Conservation (phyloP, 53 echinoderm and acorn worm genomes). For the Astropecten irregularis region DNA sequence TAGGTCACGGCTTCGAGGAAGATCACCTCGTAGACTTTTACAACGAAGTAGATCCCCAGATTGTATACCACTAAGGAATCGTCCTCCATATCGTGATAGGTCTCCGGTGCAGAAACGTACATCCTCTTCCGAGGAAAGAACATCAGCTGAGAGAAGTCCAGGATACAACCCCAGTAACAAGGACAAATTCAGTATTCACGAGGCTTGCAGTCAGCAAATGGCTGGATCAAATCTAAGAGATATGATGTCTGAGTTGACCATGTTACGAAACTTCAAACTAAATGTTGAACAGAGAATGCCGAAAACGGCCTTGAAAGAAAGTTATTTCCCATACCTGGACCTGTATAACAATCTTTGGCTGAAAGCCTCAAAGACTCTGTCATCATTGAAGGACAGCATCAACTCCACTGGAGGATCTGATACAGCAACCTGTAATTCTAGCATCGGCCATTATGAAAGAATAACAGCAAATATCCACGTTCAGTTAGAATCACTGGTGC, state of each 20-base stretch:
- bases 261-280: neutral
- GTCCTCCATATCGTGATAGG: too few species aligned
- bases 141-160: too few species aligned
- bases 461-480: slow-evolving; percentile 21
- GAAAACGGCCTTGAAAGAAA: neutral
- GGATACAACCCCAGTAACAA: too few species aligned
- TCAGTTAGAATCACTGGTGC: slow-evolving; percentile 25
- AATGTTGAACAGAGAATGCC: neutral
- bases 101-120: too few species aligned
- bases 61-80: neutral
- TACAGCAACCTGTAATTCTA: neutral
- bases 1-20: neutral
- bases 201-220: too few species aligned
- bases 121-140: too few species aligned
- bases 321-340: neutral
- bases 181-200: too few species aligned
- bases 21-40: neutral
- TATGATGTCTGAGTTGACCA: neutral
- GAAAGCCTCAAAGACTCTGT: neutral
- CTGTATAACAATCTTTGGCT: slow-evolving; percentile 18
- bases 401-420: neutral
- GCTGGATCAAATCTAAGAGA: neutral
- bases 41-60: neutral
- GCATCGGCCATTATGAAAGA: neutral
- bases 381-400: neutral